Evolutionary conservation across 2,797 vertebrate species (phyloP), one percentile per base, ranked within the genome.

Genomic region (Peromyscus attwateri): DNA sequence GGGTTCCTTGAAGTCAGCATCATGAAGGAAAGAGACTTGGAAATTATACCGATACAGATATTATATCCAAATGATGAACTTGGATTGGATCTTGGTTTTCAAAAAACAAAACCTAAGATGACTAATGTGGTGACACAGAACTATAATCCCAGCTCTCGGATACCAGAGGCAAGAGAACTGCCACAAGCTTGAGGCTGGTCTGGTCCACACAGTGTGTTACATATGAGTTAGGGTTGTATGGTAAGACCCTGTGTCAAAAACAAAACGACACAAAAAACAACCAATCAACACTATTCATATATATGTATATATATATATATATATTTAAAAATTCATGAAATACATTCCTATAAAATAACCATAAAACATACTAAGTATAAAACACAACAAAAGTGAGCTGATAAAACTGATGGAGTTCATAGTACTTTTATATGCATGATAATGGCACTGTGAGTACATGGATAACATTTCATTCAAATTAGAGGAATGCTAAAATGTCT

Each of bases 401-500:
- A 55, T 70, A 87, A 40, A 40, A 71, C 52, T 10, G 3, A 60
- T 71, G 19, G 68, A 70, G 55, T 62, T 75, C 62, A 66, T 27
- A 57, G n/a, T 85, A n/a, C 85, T 96, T 96, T 77, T 87, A 46
- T 81, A 80, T 25, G 52, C 43, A 43, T 23, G 12, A 37, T 89
- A 49, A 91, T 64, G 77, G 2, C n/a, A n/a, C 76, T 81, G 17
- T 13, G 34, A 34, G 37, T 87, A 52, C 31, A 8, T 29, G 40
- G 60, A 37, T 83, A 90, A 49, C 19, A 6, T 52, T 93, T 95
- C 12, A 46, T 91, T 95, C 49, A 66, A 21, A n/a, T 85, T 64
- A 80, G 14, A 73, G 27, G 46, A 64, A 14, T 52, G 29, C 46
- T 3, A 1, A 88, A 87, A 73, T 62, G 6, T 87, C 62, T 82